Evolutionary conservation across 2,113 vertebrate species (phyloP).

Genomic region (Tamias sibiricus): DNA sequence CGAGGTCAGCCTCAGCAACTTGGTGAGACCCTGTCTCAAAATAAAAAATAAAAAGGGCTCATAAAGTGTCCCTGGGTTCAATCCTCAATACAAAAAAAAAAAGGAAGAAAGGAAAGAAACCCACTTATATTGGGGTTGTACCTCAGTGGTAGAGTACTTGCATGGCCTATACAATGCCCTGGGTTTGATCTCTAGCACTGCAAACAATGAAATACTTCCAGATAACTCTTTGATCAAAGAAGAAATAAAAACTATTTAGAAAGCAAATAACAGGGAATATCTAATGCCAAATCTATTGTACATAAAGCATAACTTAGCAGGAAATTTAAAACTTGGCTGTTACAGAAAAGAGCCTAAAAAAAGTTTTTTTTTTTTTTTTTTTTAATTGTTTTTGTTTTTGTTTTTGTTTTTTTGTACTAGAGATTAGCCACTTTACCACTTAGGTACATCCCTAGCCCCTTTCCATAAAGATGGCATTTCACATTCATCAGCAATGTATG

Average conservation of each 20-base stretch:
- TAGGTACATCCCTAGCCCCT: no score
- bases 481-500: no score
- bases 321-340: not conserved
- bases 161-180: not conserved
- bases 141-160: not conserved
- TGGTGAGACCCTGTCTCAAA: not conserved
- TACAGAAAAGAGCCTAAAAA: no score
- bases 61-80: not conserved
- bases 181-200: not conserved
- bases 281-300: not conserved
- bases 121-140: not conserved
- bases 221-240: not conserved
- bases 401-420: no score
- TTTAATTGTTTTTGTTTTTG: no score
- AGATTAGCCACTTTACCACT: no score
- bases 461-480: no score
- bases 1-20: no score
- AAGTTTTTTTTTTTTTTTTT: no score
- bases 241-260: not conserved
- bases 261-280: not conserved
- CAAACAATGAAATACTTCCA: not conserved
- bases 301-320: not conserved
- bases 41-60: not conserved
- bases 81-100: not conserved
- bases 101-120: not conserved